Evolutionary conservation across 2,888 invertebrate species (phyloP).

Genomic region (Hipparchia semele): DNA sequence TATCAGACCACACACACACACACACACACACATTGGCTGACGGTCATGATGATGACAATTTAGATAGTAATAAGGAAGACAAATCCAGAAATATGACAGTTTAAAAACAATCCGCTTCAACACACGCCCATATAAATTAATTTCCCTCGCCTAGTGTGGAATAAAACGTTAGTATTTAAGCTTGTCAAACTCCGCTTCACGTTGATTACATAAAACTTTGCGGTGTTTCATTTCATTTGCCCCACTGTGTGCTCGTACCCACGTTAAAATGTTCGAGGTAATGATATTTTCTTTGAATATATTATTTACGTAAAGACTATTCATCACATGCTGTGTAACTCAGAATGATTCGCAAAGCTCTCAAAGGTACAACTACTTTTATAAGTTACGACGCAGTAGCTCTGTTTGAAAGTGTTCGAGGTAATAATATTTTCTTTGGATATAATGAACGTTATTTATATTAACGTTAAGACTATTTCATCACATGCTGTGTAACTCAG

Average conservation of each 20-base stretch:
- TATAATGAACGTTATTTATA: constrained; percentile 30
- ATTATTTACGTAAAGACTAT: constrained; percentile 27
- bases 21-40: too few species aligned
- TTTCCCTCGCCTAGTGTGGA: constrained; percentile 16
- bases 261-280: constrained; percentile 29
- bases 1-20: too few species aligned
- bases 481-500: background rate
- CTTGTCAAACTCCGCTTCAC: constrained; percentile 24
- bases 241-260: constrained; percentile 14
- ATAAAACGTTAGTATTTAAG: constrained; percentile 21
- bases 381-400: too few species aligned
- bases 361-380: background rate
- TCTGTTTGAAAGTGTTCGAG: constrained; percentile 30
- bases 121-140: constrained; percentile 5
- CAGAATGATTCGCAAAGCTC: background rate
- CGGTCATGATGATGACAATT: too few species aligned
- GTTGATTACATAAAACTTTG: constrained; percentile 38
- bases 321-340: background rate
- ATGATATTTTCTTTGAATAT: constrained; percentile 28
- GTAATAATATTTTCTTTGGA: constrained; percentile 26
- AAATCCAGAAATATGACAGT: background rate
- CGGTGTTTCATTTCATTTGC: constrained; percentile 39
- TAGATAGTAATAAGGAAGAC: too few species aligned
- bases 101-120: background rate
- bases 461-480: constrained; percentile 23